Percentiles rank a stretch among this genome's conserved stretches.
phyloP scores from a whole-genome alignment of 1,140 invertebrate genomes.

The Aethina tumida region DNA sequence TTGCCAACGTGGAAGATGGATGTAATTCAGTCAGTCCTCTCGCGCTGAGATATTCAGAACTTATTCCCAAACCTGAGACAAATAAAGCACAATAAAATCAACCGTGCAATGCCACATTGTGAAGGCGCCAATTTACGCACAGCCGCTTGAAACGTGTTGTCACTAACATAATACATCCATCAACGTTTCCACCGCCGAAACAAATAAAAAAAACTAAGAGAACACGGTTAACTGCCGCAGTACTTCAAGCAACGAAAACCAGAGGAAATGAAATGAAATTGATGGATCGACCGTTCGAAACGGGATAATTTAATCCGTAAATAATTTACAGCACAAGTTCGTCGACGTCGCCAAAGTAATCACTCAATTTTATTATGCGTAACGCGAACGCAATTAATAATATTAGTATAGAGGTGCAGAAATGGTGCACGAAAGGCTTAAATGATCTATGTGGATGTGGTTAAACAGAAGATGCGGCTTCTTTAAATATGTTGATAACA shows the following conservation, averaged over 20 bases:
- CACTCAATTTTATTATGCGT: slow-evolving; percentile 18
- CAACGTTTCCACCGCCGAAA: slow-evolving; percentile 3
- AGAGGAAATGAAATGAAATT: slow-evolving; percentile 8
- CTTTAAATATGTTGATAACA: too few species aligned
- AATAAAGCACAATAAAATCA: slow-evolving; percentile 12
- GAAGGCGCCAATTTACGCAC: not conserved
- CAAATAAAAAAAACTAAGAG: slow-evolving; percentile 3
- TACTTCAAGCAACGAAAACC: slow-evolving; percentile 1
- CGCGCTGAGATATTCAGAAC: slow-evolving; percentile 61
- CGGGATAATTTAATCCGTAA: slow-evolving; percentile 15
- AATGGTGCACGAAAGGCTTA: too few species aligned
- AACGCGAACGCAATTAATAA: too few species aligned
- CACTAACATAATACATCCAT: too few species aligned
- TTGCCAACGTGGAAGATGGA: slow-evolving; percentile 61
- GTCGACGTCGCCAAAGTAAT: slow-evolving; percentile 16
- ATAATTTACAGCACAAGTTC: slow-evolving; percentile 12
- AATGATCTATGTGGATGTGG: too few species aligned
- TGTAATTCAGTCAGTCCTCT: slow-evolving; percentile 54
- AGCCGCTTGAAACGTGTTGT: too few species aligned
- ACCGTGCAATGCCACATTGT: not conserved
- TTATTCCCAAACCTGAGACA: slow-evolving; percentile 56
- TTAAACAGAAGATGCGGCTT: too few species aligned
- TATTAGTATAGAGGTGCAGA: too few species aligned
- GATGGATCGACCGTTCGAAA: slow-evolving; percentile 12
- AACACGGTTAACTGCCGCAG: slow-evolving; percentile 5